Conservation (phyloP, 23 tunicate genomes). For the Botrylloides violaceus region DNA sequence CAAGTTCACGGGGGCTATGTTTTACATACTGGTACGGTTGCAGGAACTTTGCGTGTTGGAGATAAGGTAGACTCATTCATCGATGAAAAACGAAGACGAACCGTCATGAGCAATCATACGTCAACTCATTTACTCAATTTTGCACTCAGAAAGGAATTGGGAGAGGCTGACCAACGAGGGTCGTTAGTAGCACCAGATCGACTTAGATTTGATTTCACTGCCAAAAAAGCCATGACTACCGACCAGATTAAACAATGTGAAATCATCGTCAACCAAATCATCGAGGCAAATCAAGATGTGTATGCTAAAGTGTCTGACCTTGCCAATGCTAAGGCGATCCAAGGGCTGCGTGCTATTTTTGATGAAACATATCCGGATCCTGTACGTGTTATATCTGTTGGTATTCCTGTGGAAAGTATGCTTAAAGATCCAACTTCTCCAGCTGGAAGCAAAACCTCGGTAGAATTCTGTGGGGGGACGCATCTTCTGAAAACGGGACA, state of each 20-base stretch:
- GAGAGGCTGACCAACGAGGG: slow-evolving; percentile 95
- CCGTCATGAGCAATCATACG: slow-evolving; percentile 83
- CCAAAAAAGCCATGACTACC: slow-evolving; percentile 76
- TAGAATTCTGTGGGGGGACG: slow-evolving; percentile 98
- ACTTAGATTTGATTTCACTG: slow-evolving; percentile 93
- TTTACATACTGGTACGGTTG: slow-evolving; percentile 89
- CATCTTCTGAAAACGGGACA: slow-evolving; percentile 70
- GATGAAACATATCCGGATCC: slow-evolving; percentile 99
- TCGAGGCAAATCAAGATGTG: slow-evolving; percentile 35
- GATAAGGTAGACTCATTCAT: slow-evolving; percentile 52
- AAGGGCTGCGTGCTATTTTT: slow-evolving; percentile 95
- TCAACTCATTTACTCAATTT: slow-evolving; percentile 90
- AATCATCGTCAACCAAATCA: slow-evolving; percentile 58
- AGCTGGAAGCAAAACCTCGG: slow-evolving; percentile 69
- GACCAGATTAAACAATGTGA: slow-evolving; percentile 63
- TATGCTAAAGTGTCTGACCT: slow-evolving; percentile 49
- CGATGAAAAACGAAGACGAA: slow-evolving; percentile 59
- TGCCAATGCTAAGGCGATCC: slow-evolving; percentile 79
- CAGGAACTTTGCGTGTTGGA: slow-evolving; percentile 62
- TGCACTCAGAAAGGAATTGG: slow-evolving; percentile 73
- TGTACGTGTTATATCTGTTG: slow-evolving; percentile 88
- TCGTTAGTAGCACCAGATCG: slow-evolving; percentile 91
- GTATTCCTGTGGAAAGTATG: slow-evolving; percentile 50
- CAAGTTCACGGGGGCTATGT: slow-evolving; percentile 98
- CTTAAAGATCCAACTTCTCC: slow-evolving; percentile 53